phyloP scores from a whole-genome alignment of 2,113 vertebrate genomes.

The Tringa solitaria region DNA sequence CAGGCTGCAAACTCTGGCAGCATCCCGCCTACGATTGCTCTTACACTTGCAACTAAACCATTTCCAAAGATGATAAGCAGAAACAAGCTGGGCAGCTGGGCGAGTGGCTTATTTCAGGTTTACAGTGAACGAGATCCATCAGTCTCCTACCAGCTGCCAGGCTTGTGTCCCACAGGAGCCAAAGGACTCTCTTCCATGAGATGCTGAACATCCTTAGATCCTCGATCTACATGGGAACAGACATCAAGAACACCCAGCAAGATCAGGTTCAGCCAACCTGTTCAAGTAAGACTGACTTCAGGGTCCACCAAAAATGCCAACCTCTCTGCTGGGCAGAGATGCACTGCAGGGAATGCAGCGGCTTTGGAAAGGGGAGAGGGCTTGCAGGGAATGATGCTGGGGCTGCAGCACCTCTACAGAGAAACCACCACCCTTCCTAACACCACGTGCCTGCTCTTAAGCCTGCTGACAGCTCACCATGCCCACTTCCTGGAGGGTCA shows the following conservation, averaged over 20 bases:
- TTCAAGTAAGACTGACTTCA: not conserved
- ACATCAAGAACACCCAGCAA: not conserved
- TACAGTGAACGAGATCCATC: not conserved
- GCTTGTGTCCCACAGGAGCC: not conserved
- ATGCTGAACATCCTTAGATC: rapidly evolving
- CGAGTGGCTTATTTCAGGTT: not conserved
- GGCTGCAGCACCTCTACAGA: not conserved
- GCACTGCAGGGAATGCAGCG: rapidly evolving
- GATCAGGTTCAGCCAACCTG: not conserved
- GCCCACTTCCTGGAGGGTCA: not conserved
- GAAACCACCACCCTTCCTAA: not conserved
- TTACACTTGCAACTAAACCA: not conserved
- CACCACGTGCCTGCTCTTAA: not conserved
- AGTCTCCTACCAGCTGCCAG: not conserved
- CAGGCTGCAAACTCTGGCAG: not conserved
- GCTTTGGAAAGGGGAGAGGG: not conserved
- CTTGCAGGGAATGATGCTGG: rapidly evolving
- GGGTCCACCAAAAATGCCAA: rapidly evolving
- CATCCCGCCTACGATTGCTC: not conserved
- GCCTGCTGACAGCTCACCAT: not conserved
- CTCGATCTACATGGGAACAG: rapidly evolving
- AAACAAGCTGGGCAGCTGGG: not conserved
- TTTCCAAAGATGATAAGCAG: not conserved
- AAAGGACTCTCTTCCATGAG: not conserved
- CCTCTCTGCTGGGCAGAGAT: not conserved